Conservation (phyloP, 2,113 vertebrate genomes). For the Spea multiplicata region DNA sequence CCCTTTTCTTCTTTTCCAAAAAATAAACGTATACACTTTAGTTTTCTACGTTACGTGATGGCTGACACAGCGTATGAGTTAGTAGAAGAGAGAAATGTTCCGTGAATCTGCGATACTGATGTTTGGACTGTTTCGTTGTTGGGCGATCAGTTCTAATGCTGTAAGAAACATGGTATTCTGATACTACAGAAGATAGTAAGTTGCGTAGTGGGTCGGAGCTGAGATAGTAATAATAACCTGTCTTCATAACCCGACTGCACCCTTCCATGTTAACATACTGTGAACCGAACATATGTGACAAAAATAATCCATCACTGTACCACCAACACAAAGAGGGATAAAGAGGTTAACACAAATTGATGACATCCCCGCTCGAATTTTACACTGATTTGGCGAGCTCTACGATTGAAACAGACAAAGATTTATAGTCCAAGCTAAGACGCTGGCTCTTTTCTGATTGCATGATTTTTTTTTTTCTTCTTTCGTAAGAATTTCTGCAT, state of each 20-base stretch:
- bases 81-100: too few species aligned
- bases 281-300: conserved; percentile 97
- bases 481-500: conserved; percentile 85
- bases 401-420: conserved; percentile 99
- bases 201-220: conserved; percentile 75
- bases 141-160: not conserved
- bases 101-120: too few species aligned
- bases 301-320: conserved; percentile 95
- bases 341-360: conserved; percentile 99
- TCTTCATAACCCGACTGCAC: conserved; percentile 91
- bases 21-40: too few species aligned
- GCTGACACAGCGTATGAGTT: not conserved
- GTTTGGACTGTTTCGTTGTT: too few species aligned
- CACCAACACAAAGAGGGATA: conserved; percentile 90
- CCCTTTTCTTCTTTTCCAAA: too few species aligned
- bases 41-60: not conserved
- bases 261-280: conserved; percentile 99
- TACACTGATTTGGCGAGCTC: conserved; percentile 93
- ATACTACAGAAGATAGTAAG: conserved; percentile 64
- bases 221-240: conserved; percentile 70
- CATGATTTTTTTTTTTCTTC: conserved; percentile 70
- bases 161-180: conserved; percentile 51
- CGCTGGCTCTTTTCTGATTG: conserved; percentile 88
- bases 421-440: conserved; percentile 93
- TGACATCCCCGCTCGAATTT: conserved; percentile 95